Evolutionary conservation across 2,888 invertebrate genomes (phyloP), one percentile per base, ranked within the genome.

Genomic region (Entomobrya proxima): DNA sequence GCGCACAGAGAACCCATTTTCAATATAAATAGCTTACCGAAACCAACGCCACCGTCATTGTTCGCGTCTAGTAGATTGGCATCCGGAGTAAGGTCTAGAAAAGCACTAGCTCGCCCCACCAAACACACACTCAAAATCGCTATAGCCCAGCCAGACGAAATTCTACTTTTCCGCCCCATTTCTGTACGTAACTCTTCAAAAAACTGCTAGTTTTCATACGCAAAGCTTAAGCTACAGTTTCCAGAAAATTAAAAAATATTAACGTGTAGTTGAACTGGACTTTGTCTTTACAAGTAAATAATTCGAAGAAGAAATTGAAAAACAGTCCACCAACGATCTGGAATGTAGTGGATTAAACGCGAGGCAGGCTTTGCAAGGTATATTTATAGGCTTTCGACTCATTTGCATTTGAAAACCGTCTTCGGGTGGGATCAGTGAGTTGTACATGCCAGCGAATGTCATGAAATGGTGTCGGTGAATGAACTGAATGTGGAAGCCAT

Each of bases 321-420:
- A 58, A 30, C 37, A 78, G 61, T 64, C 77, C 37, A 30, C 64
- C 44, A 78, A 24, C 55, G 37, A 44, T 58, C 77, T 64, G 61
- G 44, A 61, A 27, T 24, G 40, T 37, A 30, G 44, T 40, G 32
- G n/a, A 78, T 40, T 78, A 78, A 78, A 64, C 77, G 9, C 40
- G 77, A 30, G 30, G 30, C 13, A 6, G 7, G n/a, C 18, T n/a
- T 40, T 27, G 64, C 64, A 5, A 32, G 44, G 27, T 40, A 44
- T 78, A 78, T 78, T 78, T 78, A 78, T 78, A 78, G 77, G 40
- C 24, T 64, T 61, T 30, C n/a, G 24, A 1, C 21, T n/a, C 11
- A 58, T 35, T 35, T 64, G 64, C 64, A 64, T 64, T 15, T 1
- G 9, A 15, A 47, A 47, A n/a, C 3, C 11, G 47, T n/a, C n/a